Percentiles rank a stretch among this genome's conserved stretches.
These are phyloP conservation scores for Microplitis demolitor DNA, from an alignment of 1,140 invertebrate genomes.

Conservation along the genomic window DNA sequence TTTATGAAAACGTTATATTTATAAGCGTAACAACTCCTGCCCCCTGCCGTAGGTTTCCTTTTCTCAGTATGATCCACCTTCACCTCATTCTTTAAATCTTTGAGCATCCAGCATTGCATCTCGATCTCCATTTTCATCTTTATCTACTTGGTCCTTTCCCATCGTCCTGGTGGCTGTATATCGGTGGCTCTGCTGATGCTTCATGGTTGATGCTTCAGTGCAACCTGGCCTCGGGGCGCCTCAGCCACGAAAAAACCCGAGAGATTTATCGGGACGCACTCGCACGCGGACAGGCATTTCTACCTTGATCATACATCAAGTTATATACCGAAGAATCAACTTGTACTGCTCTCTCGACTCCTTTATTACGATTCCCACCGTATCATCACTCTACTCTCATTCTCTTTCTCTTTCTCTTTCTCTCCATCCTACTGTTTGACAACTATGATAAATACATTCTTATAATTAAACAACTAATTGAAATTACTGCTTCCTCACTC, in stretches of 20 bases:
- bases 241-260: constrained; percentile 41
- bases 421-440: constrained; percentile 22
- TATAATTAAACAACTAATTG: constrained; percentile 30
- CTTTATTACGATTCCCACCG: background rate
- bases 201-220: background rate
- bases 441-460: constrained; percentile 5
- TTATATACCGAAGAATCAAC: constrained; percentile 27
- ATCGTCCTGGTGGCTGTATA: background rate
- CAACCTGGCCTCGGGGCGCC: constrained; percentile 36
- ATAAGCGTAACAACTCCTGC: constrained; percentile 31
- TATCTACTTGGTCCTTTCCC: constrained; percentile 3
- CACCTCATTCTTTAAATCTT: constrained; percentile 26
- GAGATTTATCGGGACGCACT: constrained; percentile 46
- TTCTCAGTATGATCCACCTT: background rate
- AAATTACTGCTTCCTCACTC: constrained; percentile 39
- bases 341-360: background rate
- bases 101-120: too few relatives aligned
- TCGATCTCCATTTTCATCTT: constrained; percentile 9
- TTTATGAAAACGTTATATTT: constrained; percentile 39
- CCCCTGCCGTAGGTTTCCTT: constrained; percentile 27
- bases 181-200: constrained; percentile 10
- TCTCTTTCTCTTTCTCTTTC: background rate
- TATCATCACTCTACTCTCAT: background rate
- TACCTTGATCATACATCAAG: constrained; percentile 43
- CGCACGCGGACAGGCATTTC: constrained; percentile 44